These are phyloP conservation scores for Dasyurus viverrinus DNA, from an alignment of 2,113 vertebrate species.

Conservation along the genomic window DNA sequence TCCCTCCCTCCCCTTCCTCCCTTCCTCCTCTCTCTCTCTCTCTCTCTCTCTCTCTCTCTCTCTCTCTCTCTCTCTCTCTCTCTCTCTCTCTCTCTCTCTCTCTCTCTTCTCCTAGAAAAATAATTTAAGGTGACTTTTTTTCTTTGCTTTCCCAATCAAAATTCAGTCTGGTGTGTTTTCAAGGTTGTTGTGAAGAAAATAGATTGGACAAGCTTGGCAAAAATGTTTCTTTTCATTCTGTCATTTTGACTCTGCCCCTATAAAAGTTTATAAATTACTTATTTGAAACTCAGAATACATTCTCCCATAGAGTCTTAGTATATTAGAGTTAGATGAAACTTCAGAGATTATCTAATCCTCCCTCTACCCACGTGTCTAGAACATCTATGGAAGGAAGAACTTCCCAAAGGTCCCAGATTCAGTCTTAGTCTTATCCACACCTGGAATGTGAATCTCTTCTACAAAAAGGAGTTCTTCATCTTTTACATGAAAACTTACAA, in stretches of 20 bases:
- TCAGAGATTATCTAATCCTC: neutral
- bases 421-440: neutral
- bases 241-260: neutral
- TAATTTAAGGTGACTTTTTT: neutral
- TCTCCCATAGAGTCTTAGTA: conserved; percentile 76
- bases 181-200: neutral
- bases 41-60: too few relatives aligned
- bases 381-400: neutral
- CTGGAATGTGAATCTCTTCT: neutral
- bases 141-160: neutral
- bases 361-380: neutral
- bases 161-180: neutral
- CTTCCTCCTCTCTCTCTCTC: too few relatives aligned
- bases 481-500: neutral
- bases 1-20: too few relatives aligned
- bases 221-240: conserved; percentile 40
- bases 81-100: neutral
- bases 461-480: neutral
- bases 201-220: conserved; percentile 22
- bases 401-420: neutral
- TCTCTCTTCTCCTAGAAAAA: neutral
- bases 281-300: conserved; percentile 69
- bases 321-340: conserved; percentile 60
- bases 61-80: too few relatives aligned
- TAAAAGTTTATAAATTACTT: conserved; percentile 62